Percentiles rank a stretch among this genome's conserved stretches.
These are phyloP conservation scores for Thalassoma bifasciatum DNA, from an alignment of 2,113 vertebrate species.

Conservation along the genomic window DNA sequence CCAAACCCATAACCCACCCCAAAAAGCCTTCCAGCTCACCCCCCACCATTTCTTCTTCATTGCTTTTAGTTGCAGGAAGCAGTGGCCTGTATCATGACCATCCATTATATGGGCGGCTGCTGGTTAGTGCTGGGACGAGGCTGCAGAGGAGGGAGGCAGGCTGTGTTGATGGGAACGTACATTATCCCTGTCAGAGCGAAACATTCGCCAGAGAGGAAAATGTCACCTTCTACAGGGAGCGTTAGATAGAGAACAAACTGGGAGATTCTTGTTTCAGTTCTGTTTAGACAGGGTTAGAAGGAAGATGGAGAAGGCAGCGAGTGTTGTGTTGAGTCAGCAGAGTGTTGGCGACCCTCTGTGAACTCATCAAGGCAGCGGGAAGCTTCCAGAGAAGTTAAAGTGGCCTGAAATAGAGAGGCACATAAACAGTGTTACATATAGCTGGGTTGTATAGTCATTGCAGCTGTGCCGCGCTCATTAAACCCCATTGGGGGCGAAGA, in stretches of 20 bases:
- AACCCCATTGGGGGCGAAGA: conserved; percentile 34
- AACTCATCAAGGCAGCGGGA: conserved; percentile 60
- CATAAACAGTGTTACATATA: conserved; percentile 30
- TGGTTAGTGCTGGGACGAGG: conserved; percentile 58
- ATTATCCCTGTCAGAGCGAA: conserved; percentile 67
- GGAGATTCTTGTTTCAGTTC: conserved; percentile 26
- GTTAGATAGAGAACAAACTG: conserved; percentile 15
- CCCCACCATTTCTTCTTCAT: conserved; percentile 40
- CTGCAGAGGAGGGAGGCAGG: conserved; percentile 48
- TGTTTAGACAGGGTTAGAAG: not conserved
- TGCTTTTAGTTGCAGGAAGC: conserved; percentile 58
- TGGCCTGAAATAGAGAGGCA: conserved; percentile 53
- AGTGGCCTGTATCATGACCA: conserved; percentile 69
- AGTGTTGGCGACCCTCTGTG: conserved; percentile 45
- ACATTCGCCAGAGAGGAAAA: conserved; percentile 30
- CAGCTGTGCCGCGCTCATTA: conserved; percentile 30
- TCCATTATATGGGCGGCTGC: conserved; percentile 80
- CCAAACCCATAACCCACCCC: conserved; percentile 48
- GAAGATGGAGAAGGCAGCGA: conserved; percentile 5
- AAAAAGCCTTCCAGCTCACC: not conserved
- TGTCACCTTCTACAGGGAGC: conserved; percentile 44
- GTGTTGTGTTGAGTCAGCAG: conserved; percentile 50
- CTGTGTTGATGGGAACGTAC: conserved; percentile 57
- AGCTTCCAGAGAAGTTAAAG: conserved; percentile 15
- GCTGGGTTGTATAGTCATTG: conserved; percentile 17